phyloP scores from a whole-genome alignment of 2,113 vertebrate genomes.

The human region GRCh38 chr11:84664501-84665000 shows the following conservation, averaged over 20 bases:
- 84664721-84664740: neutral
- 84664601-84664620: neutral
- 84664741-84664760: neutral
- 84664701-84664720: neutral
- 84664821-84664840: neutral
- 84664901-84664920: neutral
- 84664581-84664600: neutral
- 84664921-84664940: neutral
- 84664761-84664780: neutral
- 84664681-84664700: neutral
- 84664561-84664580: neutral
- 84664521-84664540: slow-evolving; percentile 41
- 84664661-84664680: neutral
- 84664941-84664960: neutral
- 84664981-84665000: neutral
- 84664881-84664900: neutral
- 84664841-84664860: neutral
- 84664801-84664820: neutral
- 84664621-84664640: neutral
- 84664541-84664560: neutral
- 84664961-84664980: neutral
- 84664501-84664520: slow-evolving; percentile 14
- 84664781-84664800: neutral
- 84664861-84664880: neutral
- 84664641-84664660: neutral